Base-by-base conservation (phyloP, 2,797 vertebrate species). In the Decapterus maruadsi region DNA sequence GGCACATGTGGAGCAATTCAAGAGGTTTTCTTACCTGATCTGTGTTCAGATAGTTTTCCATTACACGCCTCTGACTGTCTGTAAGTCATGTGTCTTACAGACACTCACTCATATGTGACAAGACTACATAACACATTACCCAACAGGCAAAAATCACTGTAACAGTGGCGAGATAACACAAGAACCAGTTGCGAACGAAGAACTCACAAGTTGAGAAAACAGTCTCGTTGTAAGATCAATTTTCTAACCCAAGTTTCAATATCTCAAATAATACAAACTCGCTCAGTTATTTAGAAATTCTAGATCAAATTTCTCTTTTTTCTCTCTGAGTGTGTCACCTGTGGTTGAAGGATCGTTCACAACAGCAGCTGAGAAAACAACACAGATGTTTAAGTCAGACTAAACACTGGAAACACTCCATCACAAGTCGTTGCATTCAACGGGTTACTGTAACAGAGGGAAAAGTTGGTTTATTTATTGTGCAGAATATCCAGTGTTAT, bases 21-120 rank as follows among this genome's bases (percentile, higher is more conserved):
- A 95, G 95, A 96, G 94, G 92, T 26, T 90, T 93, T 94, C 93
- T 93, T 94, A 93, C 20, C 59, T 78, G 43, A 77, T 65, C 68
- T 38, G 87, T 92, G 93, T 92, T 95, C 94, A 95, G 26, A 83
- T 75, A 26, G 45, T 75, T 82, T 73, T 81, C 48, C 66, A 80
- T 67, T 65, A 75, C 26, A 16, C 50, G 19, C 38, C 40, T 64
- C 22, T 63, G 26, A 64, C 31, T 61, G 22, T 43, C 43, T 59
- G 55, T 46, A 53, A 75, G 67, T 29, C 12, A 14, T 62, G 26
- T 26, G 26, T 26, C 26, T 26, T 26, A 26, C 26, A 26, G 26
- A 26, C 26, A 26, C 26, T 26, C 26, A 3, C n/a, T n/a, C 3
- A 26, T 50, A 29, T 63, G 13, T 46, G 53, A 69, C 38, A 17